These are phyloP conservation scores for Gallinago jamesoni DNA, from an alignment of 2,113 vertebrate genomes.

Conservation along the genomic window DNA sequence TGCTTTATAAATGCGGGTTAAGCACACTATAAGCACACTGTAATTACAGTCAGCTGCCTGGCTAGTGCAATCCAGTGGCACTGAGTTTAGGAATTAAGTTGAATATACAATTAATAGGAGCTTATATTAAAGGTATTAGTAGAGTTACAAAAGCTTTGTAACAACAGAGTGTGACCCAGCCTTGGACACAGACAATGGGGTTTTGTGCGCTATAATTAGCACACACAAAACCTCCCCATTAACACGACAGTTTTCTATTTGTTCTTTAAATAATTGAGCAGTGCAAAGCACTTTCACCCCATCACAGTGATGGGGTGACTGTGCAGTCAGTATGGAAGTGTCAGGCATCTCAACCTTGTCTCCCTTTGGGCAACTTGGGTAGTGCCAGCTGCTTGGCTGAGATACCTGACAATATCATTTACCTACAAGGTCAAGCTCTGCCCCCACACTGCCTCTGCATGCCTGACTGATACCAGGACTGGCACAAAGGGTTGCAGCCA, in stretches of 20 bases:
- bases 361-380: not conserved
- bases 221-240: not conserved
- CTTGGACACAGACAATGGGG: constrained; percentile 34
- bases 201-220: constrained; percentile 57
- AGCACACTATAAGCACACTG: constrained; percentile 69
- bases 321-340: not conserved
- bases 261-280: not conserved
- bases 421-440: not conserved
- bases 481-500: not conserved
- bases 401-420: not conserved
- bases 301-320: not conserved
- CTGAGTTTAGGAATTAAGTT: constrained; percentile 65
- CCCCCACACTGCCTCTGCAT: not conserved
- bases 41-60: constrained; percentile 71
- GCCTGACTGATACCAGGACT: not conserved
- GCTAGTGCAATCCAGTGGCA: constrained; percentile 44
- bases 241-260: constrained; percentile 10
- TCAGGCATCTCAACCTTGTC: not conserved
- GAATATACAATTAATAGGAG: constrained; percentile 75
- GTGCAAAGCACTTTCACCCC: not conserved
- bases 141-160: constrained; percentile 72
- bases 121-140: constrained; percentile 74
- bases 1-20: constrained; percentile 66
- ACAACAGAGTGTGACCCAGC: constrained; percentile 58
- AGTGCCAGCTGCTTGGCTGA: not conserved